Evolutionary conservation across 1,140 invertebrate species (phyloP).

Genomic region (Tenebrio molitor): DNA sequence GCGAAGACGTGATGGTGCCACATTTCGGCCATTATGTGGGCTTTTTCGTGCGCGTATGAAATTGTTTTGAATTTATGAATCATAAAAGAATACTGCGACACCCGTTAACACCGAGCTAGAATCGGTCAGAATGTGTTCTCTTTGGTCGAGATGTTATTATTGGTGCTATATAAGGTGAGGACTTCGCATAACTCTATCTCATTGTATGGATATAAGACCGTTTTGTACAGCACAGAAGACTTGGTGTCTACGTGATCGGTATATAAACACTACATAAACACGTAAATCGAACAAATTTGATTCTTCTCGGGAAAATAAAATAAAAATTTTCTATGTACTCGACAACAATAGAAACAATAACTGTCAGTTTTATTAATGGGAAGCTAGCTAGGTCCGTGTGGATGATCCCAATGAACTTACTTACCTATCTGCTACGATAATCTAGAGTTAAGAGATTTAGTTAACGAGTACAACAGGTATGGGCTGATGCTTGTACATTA

Average conservation of each 20-base stretch:
- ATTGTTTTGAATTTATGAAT: slow-evolving; percentile 15
- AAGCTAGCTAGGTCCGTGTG: background rate
- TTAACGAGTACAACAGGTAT: background rate
- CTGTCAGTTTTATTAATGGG: background rate
- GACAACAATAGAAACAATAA: slow-evolving; percentile 6
- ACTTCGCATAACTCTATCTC: slow-evolving; percentile 40
- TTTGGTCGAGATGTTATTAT: slow-evolving; percentile 8
- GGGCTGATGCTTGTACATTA: slow-evolving; percentile 10
- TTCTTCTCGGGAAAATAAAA: background rate
- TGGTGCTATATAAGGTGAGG: slow-evolving; percentile 28
- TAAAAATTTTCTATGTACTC: background rate
- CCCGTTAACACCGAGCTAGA: slow-evolving; percentile 39
- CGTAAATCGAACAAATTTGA: slow-evolving; percentile 12
- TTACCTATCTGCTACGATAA: too few species aligned
- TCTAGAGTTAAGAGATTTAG: too few species aligned
- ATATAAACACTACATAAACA: slow-evolving; percentile 10
- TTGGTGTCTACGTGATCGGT: slow-evolving; percentile 22
- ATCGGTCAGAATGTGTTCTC: slow-evolving; percentile 18
- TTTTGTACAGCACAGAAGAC: slow-evolving; percentile 12
- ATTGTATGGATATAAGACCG: slow-evolving; percentile 19
- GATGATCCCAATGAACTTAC: background rate
- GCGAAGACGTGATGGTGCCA: too few species aligned
- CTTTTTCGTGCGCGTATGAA: background rate
- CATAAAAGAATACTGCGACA: slow-evolving; percentile 27
- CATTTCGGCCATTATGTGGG: background rate